A percentile compares a stretch with the other conserved stretches of the same genome.
These are phyloP conservation scores for Coracias cyanogaster DNA, from an alignment of 2,797 vertebrate species.

Conservation along the genomic window DNA sequence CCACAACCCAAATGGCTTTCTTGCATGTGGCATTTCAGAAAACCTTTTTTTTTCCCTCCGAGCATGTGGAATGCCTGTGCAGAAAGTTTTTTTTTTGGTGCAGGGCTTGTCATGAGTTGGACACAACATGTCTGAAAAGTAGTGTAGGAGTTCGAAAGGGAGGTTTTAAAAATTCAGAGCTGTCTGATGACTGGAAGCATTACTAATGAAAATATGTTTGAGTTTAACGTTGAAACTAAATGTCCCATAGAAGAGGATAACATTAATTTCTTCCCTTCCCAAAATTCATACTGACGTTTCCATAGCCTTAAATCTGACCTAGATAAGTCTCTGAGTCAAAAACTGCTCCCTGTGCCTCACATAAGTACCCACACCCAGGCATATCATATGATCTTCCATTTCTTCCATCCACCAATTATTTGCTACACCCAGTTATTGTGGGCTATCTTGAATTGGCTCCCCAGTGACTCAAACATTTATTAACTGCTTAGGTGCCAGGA, in stretches of 20 bases:
- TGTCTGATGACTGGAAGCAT: neutral
- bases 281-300: neutral
- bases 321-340: neutral
- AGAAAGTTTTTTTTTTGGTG: neutral
- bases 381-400: neutral
- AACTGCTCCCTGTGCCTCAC: neutral
- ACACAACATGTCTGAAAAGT: conserved; percentile 11
- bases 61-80: neutral
- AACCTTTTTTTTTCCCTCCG: neutral
- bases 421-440: neutral
- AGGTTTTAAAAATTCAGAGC: conserved; percentile 40
- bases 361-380: neutral
- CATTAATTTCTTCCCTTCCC: neutral
- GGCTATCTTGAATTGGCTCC: conserved; percentile 14
- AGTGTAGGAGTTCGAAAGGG: conserved; percentile 17
- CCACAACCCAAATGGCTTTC: conserved; percentile 22
- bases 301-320: neutral
- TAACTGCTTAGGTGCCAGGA: neutral
- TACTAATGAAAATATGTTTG: conserved; percentile 22
- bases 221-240: conserved; percentile 11
- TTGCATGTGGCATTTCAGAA: neutral
- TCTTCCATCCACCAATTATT: neutral
- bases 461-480: neutral
- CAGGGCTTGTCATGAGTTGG: conserved; percentile 14
- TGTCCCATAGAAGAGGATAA: neutral